A percentile compares a stretch with the other conserved stretches of the same genome.
Conservation (phyloP, 2,888 invertebrate genomes). For the Dorcus hopei region DNA sequence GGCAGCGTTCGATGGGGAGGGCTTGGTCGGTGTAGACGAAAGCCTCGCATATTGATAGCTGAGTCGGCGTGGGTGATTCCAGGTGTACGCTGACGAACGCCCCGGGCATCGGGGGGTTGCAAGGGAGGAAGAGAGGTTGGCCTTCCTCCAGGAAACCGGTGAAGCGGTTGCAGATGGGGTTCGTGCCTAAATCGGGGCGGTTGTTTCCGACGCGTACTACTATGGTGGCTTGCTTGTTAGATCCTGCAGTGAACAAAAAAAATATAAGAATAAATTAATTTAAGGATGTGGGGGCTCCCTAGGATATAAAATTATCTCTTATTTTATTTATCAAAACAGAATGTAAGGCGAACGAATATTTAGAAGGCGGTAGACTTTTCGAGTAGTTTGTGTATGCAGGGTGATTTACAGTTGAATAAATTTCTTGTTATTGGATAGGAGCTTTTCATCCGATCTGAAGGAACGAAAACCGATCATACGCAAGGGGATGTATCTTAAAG, state of each 20-base stretch:
- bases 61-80: constrained; percentile 70
- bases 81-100: constrained; percentile 91
- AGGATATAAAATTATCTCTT: no score
- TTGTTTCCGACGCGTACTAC: constrained; percentile 90
- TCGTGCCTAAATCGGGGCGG: constrained; percentile 85
- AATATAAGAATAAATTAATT: not conserved
- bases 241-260: constrained; percentile 53
- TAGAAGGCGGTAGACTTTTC: no score
- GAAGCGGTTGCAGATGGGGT: constrained; percentile 89
- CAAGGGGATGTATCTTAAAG: no score
- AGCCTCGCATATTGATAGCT: constrained; percentile 87
- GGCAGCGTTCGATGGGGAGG: constrained; percentile 86
- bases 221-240: constrained; percentile 76
- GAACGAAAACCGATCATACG: no score
- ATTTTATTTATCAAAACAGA: no score
- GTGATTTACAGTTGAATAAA: no score
- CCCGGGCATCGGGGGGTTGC: constrained; percentile 93
- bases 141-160: constrained; percentile 84
- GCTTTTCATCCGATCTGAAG: no score
- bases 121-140: constrained; percentile 85
- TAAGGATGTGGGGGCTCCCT: no score
- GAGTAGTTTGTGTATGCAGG: no score
- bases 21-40: constrained; percentile 94
- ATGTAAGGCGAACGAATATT: no score
- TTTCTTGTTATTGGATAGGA: no score